Conservation (phyloP, 2,888 invertebrate species). For the Hymenopus coronatus region DNA sequence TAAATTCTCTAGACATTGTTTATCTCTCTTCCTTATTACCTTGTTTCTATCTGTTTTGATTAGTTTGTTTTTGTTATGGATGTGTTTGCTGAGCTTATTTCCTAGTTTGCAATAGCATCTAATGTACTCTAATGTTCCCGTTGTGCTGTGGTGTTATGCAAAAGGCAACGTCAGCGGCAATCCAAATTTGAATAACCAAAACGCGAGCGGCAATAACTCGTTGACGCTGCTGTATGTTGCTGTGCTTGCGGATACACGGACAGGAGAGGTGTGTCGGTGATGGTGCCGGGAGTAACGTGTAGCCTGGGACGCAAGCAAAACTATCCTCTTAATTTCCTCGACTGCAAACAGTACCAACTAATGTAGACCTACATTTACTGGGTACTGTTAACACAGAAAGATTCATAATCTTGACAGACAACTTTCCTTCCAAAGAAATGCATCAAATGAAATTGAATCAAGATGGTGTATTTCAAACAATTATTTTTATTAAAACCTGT, state of each 20-base stretch:
- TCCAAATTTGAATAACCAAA: background rate
- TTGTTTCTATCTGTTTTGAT: background rate
- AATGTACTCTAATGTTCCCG: background rate
- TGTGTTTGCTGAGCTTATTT: background rate
- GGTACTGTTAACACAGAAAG: background rate
- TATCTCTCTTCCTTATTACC: background rate
- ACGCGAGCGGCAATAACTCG: background rate
- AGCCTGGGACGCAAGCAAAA: conserved; percentile 3
- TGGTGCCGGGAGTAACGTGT: conserved; percentile 11
- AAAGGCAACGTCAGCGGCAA: conserved; percentile 10
- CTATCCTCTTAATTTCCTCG: background rate
- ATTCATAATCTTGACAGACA: background rate
- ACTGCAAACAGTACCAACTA: background rate
- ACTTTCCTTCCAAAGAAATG: conserved; percentile 10
- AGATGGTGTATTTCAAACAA: background rate
- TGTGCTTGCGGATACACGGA: background rate
- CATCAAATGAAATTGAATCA: background rate
- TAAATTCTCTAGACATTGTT: background rate
- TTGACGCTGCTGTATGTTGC: background rate
- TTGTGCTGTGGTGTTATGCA: background rate
- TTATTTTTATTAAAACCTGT: background rate
- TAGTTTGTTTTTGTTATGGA: background rate
- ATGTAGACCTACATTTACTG: background rate
- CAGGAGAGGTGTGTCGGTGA: background rate
- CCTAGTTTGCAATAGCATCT: background rate